phyloP scores from a whole-genome alignment of 2,113 vertebrate species.

The Mus spicilegus region DNA sequence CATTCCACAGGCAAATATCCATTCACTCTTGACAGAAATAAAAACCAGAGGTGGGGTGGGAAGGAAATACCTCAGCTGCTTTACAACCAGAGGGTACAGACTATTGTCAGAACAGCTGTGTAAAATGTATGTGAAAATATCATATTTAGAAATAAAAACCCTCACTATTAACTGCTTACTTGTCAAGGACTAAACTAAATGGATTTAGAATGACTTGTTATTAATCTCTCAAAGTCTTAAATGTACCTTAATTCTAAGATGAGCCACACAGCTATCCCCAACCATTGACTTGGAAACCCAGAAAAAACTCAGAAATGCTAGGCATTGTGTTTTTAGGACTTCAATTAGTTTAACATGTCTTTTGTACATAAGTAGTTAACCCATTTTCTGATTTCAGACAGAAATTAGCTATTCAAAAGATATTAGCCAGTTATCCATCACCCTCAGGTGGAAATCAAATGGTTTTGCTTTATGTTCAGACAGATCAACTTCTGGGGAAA shows the following conservation, averaged over 20 bases:
- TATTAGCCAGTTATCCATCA: not conserved
- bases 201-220: not conserved
- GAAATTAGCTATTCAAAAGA: not conserved
- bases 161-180: not conserved
- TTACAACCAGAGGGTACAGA: not conserved
- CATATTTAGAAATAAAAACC: not conserved
- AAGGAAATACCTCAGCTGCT: not conserved
- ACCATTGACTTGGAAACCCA: not conserved
- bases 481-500: constrained; percentile 1
- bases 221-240: constrained; percentile 9
- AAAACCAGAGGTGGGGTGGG: not conserved
- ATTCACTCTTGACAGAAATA: constrained; percentile 12
- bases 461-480: not conserved
- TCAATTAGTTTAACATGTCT: not conserved
- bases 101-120: not conserved
- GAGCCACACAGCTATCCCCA: not conserved
- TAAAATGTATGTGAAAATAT: not conserved
- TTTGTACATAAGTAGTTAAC: not conserved
- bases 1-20: not conserved
- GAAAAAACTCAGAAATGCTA: not conserved
- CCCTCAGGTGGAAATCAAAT: not conserved
- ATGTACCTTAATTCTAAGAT: constrained; percentile 16
- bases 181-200: not conserved
- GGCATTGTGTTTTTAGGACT: not conserved
- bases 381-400: constrained; percentile 24